These are phyloP conservation scores for Xiphophorus birchmanni DNA, from an alignment of 2,797 vertebrate genomes.

Conservation along the genomic window DNA sequence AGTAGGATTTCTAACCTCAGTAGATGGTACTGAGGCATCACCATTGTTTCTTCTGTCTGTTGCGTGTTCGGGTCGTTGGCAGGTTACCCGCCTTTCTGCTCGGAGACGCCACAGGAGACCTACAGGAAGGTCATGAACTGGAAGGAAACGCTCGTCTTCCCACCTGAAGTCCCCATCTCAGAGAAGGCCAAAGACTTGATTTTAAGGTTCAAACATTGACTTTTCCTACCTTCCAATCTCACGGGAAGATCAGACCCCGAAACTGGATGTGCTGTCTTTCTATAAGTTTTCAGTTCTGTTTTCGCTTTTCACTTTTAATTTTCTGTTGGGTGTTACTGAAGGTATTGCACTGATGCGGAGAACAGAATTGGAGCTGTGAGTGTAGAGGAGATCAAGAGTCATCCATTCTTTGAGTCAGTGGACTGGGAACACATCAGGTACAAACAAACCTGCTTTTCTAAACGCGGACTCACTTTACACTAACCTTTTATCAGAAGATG, in stretches of 20 bases:
- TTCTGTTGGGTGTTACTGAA: slow-evolving; percentile 59
- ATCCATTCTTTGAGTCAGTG: slow-evolving; percentile 94
- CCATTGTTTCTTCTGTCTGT: neutral
- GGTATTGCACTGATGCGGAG: slow-evolving; percentile 94
- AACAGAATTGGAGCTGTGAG: slow-evolving; percentile 92
- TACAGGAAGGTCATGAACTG: slow-evolving; percentile 99
- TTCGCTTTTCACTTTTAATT: neutral
- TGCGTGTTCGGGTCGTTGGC: slow-evolving; percentile 10
- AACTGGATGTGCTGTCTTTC: neutral
- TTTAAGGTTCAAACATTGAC: slow-evolving; percentile 80
- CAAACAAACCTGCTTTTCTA: too few species aligned
- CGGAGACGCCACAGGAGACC: slow-evolving; percentile 97
- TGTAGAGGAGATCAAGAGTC: slow-evolving; percentile 95
- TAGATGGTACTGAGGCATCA: neutral
- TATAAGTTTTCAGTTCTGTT: neutral
- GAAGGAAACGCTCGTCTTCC: slow-evolving; percentile 96
- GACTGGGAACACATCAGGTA: slow-evolving; percentile 99
- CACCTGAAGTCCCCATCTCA: slow-evolving; percentile 97
- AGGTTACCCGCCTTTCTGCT: slow-evolving; percentile 99
- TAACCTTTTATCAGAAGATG: neutral
- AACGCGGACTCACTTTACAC: neutral
- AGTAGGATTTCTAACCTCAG: neutral
- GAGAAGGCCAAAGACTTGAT: slow-evolving; percentile 97
- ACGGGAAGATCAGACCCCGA: neutral
- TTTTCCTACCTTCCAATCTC: neutral